Conservation (phyloP, 35 echinoderm and acorn worm genomes). For the Eucidaris tribuloides region DNA sequence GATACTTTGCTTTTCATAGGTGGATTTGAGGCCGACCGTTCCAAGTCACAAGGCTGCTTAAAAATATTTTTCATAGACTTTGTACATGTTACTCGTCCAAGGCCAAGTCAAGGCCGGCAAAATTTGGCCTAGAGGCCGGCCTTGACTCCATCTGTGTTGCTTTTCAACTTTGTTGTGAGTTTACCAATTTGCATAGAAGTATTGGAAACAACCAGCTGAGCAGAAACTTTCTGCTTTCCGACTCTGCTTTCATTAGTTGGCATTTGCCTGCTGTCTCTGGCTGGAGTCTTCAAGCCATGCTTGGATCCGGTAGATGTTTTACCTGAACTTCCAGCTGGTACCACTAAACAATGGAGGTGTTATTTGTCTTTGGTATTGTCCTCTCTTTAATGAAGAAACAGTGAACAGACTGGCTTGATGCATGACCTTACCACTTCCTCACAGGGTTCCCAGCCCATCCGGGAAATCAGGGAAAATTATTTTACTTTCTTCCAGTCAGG, state of each 20-base stretch:
- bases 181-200: neutral
- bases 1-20: slow-evolving; percentile 7
- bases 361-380: neutral
- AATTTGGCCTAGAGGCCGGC: too few relatives aligned
- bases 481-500: too few relatives aligned
- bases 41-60: too few relatives aligned
- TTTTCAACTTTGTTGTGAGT: slow-evolving; percentile 20
- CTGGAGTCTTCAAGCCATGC: neutral
- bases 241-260: neutral
- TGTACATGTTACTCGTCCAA: too few relatives aligned
- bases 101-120: too few relatives aligned
- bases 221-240: neutral
- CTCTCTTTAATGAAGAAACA: neutral
- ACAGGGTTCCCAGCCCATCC: too few relatives aligned
- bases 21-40: too few relatives aligned
- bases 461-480: too few relatives aligned
- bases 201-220: neutral
- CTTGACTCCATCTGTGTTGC: too few relatives aligned
- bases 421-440: too few relatives aligned
- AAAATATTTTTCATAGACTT: too few relatives aligned
- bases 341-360: slow-evolving; percentile 27
- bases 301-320: neutral
- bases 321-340: neutral
- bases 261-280: neutral
- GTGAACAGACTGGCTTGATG: slow-evolving; percentile 11